Percentiles rank a stretch among this genome's conserved stretches.
These are phyloP conservation scores for Clistopyga incitator DNA, from an alignment of 2,888 invertebrate species.

Conservation along the genomic window DNA sequence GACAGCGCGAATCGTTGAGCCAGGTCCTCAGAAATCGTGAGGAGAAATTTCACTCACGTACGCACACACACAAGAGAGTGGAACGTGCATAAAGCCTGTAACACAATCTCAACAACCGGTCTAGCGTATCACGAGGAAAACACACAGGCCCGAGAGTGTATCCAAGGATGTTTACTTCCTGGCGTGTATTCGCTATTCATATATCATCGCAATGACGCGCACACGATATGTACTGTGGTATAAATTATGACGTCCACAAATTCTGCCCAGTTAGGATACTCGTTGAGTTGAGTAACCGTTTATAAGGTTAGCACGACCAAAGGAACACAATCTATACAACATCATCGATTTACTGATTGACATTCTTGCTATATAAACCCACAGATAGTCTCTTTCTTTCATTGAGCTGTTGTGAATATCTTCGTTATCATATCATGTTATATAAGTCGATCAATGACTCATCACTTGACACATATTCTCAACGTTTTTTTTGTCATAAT, in stretches of 20 bases:
- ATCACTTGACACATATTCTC: too few species aligned
- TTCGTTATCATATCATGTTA: not conserved
- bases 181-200: constrained; percentile 50
- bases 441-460: not conserved
- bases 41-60: constrained; percentile 36
- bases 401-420: not conserved
- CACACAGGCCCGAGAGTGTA: not conserved
- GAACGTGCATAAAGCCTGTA: constrained; percentile 25
- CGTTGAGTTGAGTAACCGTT: constrained; percentile 32
- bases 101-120: constrained; percentile 51
- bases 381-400: not conserved
- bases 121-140: constrained; percentile 9
- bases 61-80: not conserved
- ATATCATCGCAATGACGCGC: constrained; percentile 44
- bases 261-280: constrained; percentile 4
- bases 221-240: constrained; percentile 6
- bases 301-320: not conserved
- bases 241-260: constrained; percentile 18
- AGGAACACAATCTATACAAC: not conserved
- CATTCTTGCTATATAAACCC: not conserved
- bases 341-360: not conserved
- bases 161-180: constrained; percentile 67
- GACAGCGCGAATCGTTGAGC: constrained; percentile 22
- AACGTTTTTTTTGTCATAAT: too few species aligned
- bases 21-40: constrained; percentile 36